A percentile compares a stretch with the other conserved stretches of the same genome.
Evolutionary conservation across 2,888 invertebrate species (phyloP).

Genomic region (Meta bourneti): DNA sequence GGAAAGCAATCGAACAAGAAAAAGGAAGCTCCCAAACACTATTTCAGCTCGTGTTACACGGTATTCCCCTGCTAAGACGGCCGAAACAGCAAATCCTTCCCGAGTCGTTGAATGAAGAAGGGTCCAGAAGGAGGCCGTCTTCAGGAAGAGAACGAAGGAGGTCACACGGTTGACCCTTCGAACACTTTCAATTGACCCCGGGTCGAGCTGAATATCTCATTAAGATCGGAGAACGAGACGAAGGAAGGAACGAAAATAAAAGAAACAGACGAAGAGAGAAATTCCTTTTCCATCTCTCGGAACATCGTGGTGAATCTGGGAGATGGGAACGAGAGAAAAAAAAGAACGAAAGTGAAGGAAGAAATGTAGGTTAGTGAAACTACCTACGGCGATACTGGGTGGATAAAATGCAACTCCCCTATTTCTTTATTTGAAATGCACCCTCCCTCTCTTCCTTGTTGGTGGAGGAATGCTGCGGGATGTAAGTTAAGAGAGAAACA

Average conservation of each 20-base stretch:
- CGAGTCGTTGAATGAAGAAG: too few species aligned
- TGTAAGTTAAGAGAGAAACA: not conserved
- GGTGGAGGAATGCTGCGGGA: not conserved
- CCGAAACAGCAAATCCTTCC: too few species aligned
- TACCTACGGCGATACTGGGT: not conserved
- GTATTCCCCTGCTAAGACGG: too few species aligned
- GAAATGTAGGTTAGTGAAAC: not conserved
- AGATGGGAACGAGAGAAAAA: not conserved
- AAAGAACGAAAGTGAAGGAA: not conserved
- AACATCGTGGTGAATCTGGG: not conserved
- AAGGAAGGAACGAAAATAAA: not conserved
- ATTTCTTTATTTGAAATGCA: not conserved
- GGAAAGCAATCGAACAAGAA: too few species aligned
- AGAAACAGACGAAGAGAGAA: not conserved
- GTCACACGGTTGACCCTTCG: not conserved
- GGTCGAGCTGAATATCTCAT: not conserved
- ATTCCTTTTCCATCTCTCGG: not conserved
- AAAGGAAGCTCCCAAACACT: too few species aligned
- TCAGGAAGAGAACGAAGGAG: not conserved
- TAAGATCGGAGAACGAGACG: not conserved
- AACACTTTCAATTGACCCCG: not conserved
- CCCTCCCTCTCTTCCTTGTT: not conserved
- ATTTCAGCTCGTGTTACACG: too few species aligned
- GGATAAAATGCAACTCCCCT: not conserved
- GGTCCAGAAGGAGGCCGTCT: not conserved